Base-by-base conservation (phyloP, 2,797 vertebrate genomes). In the Carcharodon carcharias region DNA sequence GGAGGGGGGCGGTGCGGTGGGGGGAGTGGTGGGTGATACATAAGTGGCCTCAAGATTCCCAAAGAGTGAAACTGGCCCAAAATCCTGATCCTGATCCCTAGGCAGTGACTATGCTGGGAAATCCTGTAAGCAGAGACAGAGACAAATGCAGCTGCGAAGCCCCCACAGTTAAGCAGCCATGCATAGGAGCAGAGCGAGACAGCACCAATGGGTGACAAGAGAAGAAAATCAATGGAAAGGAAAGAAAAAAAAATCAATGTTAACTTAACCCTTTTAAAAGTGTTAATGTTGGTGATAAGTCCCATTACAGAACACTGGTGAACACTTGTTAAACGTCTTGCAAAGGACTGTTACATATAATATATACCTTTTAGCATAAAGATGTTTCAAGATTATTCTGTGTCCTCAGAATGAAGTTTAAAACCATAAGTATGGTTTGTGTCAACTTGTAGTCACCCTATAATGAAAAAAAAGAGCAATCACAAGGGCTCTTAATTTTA, bases 381-480 rank as follows among this genome's bases (percentile, higher is more conserved):
- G 63, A 67, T 9, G 18, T 93, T 40, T 65, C 63, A 40, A 65
- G 67, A 93, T 61, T 31, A 4, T 6, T 35, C 56, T 8, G 8
- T 93, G 61, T 67, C 21, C 91, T 40, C n/a, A 45, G 63, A 45
- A 67, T 67, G 91, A 21, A 40, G 61, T 26, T 93, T 45, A 26
- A 93, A 67, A 67, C 21, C 7, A 67, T 67, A 93, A 93, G 21
- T 45, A 93, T 93, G n/a, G 61, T 93, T 93, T 67, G n/a, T 45
- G 91, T 93, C 91, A 67, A 93, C 91, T 45, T 65, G 91, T 93
- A 93, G 63, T 93, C 63, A 93, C 91, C 91, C 63, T 45, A 8
- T 61, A 31, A 58, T 93, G 61, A 67, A 93, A 67, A 65, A 93
- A 93, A 93, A 31, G n/a, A 26, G 26, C 91, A 93, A 67, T 93